These are phyloP conservation scores for Drosophila quasianomalipes DNA, from an alignment of 2,888 invertebrate genomes.

Conservation along the genomic window DNA sequence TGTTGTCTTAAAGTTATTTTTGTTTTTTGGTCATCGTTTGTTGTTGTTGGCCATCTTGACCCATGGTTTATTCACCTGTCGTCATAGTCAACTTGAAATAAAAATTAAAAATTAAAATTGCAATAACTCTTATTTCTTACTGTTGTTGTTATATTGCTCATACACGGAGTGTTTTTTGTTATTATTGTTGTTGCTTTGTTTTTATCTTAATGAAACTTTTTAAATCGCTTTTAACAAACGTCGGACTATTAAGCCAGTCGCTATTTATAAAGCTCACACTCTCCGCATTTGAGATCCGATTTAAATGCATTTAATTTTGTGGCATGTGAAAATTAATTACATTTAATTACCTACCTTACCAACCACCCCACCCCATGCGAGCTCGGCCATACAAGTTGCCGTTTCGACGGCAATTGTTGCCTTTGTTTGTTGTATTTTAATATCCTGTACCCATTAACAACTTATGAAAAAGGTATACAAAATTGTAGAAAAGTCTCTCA, in stretches of 20 bases:
- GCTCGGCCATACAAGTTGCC: slow-evolving; percentile 56
- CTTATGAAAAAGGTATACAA: neutral
- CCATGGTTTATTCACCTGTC: slow-evolving; percentile 79
- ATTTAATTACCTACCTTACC: slow-evolving; percentile 69
- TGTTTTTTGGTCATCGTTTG: slow-evolving; percentile 5
- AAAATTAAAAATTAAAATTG: slow-evolving; percentile 76
- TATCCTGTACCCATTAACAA: slow-evolving; percentile 16
- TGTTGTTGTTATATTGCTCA: slow-evolving; percentile 38
- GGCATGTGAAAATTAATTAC: slow-evolving; percentile 80
- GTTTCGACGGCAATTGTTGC: slow-evolving; percentile 43
- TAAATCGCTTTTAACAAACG: slow-evolving; percentile 74
- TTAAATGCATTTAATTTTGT: slow-evolving; percentile 77
- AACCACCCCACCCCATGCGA: slow-evolving; percentile 13
- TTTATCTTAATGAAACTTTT: slow-evolving; percentile 81
- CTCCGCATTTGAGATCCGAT: slow-evolving; percentile 67
- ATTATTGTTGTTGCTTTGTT: slow-evolving; percentile 41
- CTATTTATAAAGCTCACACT: slow-evolving; percentile 76
- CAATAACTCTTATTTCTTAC: slow-evolving; percentile 63
- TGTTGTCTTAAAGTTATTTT: slow-evolving; percentile 28
- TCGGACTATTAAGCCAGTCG: slow-evolving; percentile 64
- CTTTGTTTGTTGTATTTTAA: slow-evolving; percentile 21
- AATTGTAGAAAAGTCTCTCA: neutral
- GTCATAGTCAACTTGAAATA: slow-evolving; percentile 63
- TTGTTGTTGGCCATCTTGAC: slow-evolving; percentile 31
- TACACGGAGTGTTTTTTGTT: slow-evolving; percentile 19